Conservation (phyloP, 1,140 invertebrate genomes). For the Drosophila rufa region DNA sequence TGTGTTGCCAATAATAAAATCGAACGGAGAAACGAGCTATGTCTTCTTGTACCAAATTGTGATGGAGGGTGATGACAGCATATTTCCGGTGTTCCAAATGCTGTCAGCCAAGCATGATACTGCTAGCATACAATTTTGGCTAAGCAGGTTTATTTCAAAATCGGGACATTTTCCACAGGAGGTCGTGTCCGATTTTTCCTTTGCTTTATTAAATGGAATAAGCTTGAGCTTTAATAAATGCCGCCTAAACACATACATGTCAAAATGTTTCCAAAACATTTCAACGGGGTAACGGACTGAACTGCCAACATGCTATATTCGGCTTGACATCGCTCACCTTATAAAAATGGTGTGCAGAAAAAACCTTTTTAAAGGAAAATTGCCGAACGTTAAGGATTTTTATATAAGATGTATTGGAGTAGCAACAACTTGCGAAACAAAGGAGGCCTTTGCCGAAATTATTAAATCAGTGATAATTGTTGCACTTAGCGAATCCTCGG, state of each 20-base stretch:
- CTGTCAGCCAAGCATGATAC: conserved; percentile 6
- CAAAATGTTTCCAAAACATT: neutral
- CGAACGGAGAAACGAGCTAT: neutral
- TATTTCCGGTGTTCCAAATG: conserved; percentile 8
- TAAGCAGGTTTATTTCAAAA: conserved; percentile 1
- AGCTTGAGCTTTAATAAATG: conserved; percentile 7
- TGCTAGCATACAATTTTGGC: conserved; percentile 10
- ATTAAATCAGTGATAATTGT: neutral
- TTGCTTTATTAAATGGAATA: conserved; percentile 1
- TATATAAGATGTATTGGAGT: conserved; percentile 1
- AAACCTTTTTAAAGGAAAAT: conserved; percentile 1
- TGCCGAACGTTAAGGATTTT: neutral
- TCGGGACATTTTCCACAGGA: conserved; percentile 1
- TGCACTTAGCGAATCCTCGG: conserved; percentile 9
- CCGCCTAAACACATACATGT: neutral
- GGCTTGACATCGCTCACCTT: conserved; percentile 2
- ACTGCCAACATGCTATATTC: conserved; percentile 5
- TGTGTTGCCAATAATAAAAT: neutral
- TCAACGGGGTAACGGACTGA: neutral
- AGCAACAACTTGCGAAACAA: neutral
- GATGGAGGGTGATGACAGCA: neutral
- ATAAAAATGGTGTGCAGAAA: conserved; percentile 3
- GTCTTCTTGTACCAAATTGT: neutral
- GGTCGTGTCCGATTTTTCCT: neutral
- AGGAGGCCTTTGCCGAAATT: neutral